A percentile compares a stretch with the other conserved stretches of the same genome.
Evolutionary conservation across 1,140 invertebrate genomes (phyloP).

Genomic region (Conopomorpha cramerella): DNA sequence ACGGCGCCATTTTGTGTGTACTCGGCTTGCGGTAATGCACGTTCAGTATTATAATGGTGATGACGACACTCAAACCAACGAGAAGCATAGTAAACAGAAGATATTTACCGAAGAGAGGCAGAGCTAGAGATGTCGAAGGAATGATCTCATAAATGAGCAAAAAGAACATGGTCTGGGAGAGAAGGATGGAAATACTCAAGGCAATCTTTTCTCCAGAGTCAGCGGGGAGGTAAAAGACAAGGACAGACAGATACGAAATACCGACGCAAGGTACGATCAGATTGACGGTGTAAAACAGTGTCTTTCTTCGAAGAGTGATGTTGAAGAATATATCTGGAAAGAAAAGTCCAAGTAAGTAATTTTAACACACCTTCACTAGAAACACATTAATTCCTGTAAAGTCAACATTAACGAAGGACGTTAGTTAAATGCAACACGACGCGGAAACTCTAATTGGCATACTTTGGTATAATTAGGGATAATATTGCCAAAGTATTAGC

Average conservation of each 20-base stretch:
- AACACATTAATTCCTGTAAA: too few relatives aligned
- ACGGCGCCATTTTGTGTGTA: constrained; percentile 95
- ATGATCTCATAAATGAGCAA: constrained; percentile 97
- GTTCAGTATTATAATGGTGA: constrained; percentile 97
- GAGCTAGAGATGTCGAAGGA: constrained; percentile 95
- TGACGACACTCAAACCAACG: constrained; percentile 93
- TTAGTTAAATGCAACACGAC: too few relatives aligned
- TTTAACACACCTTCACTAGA: too few relatives aligned
- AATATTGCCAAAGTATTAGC: too few relatives aligned
- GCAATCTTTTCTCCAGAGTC: constrained; percentile 99
- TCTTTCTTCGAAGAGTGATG: constrained; percentile 92
- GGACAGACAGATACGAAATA: constrained; percentile 87
- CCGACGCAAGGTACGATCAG: constrained; percentile 93
- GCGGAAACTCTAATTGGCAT: too few relatives aligned
- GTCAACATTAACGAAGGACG: too few relatives aligned
- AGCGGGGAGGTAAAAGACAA: constrained; percentile 97
- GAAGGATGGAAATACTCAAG: constrained; percentile 96
- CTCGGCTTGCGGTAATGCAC: constrained; percentile 99
- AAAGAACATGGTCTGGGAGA: constrained; percentile 99
- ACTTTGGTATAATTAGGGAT: too few relatives aligned
- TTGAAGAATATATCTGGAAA: constrained; percentile 95
- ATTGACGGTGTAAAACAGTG: constrained; percentile 96
- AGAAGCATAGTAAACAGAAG: constrained; percentile 98
- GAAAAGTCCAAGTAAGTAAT: constrained; percentile 11
- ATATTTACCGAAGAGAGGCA: constrained; percentile 97